A percentile compares a stretch with the other conserved stretches of the same genome.
phyloP scores from a whole-genome alignment of 2,888 invertebrate genomes.

The Patella caerulea region DNA sequence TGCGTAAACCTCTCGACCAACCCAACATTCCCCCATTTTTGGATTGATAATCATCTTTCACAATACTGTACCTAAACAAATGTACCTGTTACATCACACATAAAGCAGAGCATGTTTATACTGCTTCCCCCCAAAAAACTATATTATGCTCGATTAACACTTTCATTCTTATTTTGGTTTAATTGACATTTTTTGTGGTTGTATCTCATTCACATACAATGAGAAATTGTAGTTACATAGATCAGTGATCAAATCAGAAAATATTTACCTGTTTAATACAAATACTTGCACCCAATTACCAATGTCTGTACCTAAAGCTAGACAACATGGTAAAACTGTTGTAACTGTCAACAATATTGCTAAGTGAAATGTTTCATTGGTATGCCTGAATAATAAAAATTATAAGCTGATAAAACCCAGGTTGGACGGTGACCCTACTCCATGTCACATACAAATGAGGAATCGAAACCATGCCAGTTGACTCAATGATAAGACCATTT shows the following conservation, averaged over 20 bases:
- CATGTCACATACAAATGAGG: too few species aligned
- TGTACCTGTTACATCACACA: neutral
- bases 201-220: neutral
- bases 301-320: conserved; percentile 47
- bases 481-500: too few species aligned
- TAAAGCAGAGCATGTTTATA: too few species aligned
- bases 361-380: conserved; percentile 66
- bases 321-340: conserved; percentile 50
- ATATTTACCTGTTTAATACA: conserved; percentile 47
- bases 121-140: too few species aligned
- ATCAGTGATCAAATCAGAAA: neutral
- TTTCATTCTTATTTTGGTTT: too few species aligned
- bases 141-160: too few species aligned
- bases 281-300: conserved; percentile 52
- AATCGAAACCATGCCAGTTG: too few species aligned
- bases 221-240: neutral
- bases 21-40: too few species aligned
- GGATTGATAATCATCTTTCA: too few species aligned
- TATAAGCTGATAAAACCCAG: neutral
- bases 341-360: conserved; percentile 54
- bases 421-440: neutral
- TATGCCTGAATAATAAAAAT: conserved; percentile 45
- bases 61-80: neutral
- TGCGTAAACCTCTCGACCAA: too few species aligned
- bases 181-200: neutral